Percentiles rank a stretch among this genome's conserved stretches.
Evolutionary conservation across 2,797 vertebrate species (phyloP).

Genomic region (Atherinosoma microstoma): DNA sequence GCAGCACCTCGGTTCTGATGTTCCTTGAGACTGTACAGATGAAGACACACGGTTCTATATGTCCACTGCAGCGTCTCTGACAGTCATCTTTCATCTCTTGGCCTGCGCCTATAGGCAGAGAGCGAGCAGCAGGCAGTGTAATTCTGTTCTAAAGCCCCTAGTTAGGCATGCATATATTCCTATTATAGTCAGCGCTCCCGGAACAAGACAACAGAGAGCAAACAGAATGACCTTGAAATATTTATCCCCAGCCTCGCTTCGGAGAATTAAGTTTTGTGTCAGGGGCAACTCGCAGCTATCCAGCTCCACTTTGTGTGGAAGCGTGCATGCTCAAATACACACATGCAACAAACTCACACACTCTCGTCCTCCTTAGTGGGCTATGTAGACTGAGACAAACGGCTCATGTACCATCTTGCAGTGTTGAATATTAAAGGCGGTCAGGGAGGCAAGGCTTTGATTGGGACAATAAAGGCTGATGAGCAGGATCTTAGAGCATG

Average conservation of each 20-base stretch:
- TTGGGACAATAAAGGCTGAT: conserved; percentile 87
- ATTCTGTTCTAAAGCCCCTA: conserved; percentile 76
- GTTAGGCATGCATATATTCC: conserved; percentile 84
- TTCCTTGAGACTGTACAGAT: conserved; percentile 23
- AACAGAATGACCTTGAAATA: conserved; percentile 87
- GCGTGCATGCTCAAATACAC: conserved; percentile 30
- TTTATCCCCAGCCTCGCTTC: conserved; percentile 83
- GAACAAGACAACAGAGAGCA: conserved; percentile 82
- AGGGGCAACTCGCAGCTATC: conserved; percentile 74
- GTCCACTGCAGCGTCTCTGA: conserved; percentile 65
- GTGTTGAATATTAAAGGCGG: conserved; percentile 87
- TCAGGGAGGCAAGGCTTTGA: conserved; percentile 83
- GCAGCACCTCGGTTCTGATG: conserved; percentile 4
- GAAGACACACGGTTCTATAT: conserved; percentile 36
- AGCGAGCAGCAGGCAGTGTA: conserved; percentile 72
- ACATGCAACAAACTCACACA: conserved; percentile 22
- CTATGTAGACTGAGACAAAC: conserved; percentile 78
- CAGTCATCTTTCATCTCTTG: conserved; percentile 73
- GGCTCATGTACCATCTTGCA: conserved; percentile 84
- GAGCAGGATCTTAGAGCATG: conserved; percentile 85
- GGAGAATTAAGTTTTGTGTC: conserved; percentile 83
- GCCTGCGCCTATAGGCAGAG: conserved; percentile 70
- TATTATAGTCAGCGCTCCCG: conserved; percentile 78
- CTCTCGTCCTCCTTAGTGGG: conserved; percentile 50
- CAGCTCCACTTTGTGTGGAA: conserved; percentile 69